Percentiles rank a stretch among this genome's conserved stretches.
Conservation (phyloP, 2,888 invertebrate genomes). For the Pristionchus japonicus region DNA sequence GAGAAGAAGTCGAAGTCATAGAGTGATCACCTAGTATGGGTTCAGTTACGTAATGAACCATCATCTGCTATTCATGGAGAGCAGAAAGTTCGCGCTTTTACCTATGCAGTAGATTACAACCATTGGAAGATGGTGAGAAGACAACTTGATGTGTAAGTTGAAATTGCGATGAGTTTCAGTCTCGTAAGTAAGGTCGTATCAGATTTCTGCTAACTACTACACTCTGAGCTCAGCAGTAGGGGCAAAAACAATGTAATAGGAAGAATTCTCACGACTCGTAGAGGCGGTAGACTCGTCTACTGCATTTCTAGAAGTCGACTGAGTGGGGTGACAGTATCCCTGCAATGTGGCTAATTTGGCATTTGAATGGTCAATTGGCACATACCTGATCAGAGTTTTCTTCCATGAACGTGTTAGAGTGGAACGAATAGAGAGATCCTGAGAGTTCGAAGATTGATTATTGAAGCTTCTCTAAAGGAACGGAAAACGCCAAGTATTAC, state of each 20-base stretch:
- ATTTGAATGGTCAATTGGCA: not conserved
- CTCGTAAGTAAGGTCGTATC: not conserved
- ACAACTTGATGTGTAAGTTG: not conserved
- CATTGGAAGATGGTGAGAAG: too few relatives aligned
- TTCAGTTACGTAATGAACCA: too few relatives aligned
- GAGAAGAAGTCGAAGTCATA: conserved; percentile 38
- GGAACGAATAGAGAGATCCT: conserved; percentile 25
- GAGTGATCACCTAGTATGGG: not conserved
- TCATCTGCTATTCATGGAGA: too few relatives aligned
- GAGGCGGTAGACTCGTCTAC: conserved; percentile 35
- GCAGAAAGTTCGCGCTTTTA: too few relatives aligned
- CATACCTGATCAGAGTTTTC: conserved; percentile 32
- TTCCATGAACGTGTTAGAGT: conserved; percentile 45
- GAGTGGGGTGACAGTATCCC: conserved; percentile 27
- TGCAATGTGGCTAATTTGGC: not conserved
- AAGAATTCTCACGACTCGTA: conserved; percentile 12
- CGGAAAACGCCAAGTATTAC: not conserved
- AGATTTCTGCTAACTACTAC: not conserved
- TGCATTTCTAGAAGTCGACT: conserved; percentile 19
- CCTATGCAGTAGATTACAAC: too few relatives aligned
- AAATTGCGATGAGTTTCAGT: not conserved
- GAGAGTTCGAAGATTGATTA: not conserved
- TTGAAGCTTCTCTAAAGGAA: too few relatives aligned
- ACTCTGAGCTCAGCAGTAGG: not conserved
- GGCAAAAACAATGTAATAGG: not conserved